Percentiles rank a stretch among this genome's conserved stretches.
Conservation (phyloP, 2,113 vertebrate genomes). For the Merops nubicus region DNA sequence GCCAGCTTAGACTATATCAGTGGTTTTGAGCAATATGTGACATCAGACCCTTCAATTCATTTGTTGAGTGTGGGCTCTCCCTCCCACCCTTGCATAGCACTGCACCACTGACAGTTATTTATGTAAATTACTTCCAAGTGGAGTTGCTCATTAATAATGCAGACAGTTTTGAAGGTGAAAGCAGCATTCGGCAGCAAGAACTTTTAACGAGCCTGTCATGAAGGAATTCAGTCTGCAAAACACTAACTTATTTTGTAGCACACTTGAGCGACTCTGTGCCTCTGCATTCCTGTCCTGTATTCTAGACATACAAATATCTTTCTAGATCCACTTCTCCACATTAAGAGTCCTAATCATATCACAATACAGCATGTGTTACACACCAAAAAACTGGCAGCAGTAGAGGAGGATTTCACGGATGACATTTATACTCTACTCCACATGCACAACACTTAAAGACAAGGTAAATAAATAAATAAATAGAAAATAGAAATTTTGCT, state of each 20-base stretch:
- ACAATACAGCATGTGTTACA: neutral
- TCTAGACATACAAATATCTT: neutral
- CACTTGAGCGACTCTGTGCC: neutral
- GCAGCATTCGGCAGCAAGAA: neutral
- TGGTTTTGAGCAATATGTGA: neutral
- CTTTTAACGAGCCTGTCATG: neutral
- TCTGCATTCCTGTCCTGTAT: neutral
- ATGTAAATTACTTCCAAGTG: neutral
- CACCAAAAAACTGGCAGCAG: neutral
- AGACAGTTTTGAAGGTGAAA: constrained; percentile 6
- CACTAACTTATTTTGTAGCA: neutral
- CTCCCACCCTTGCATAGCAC: neutral
- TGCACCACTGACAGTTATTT: neutral
- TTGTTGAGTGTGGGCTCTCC: neutral
- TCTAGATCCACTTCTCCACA: neutral
- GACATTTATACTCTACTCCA: neutral
- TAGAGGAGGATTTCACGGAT: neutral
- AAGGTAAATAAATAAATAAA: neutral
- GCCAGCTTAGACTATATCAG: neutral
- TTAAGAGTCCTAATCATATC: neutral
- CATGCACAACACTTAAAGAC: neutral
- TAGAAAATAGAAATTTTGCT: neutral
- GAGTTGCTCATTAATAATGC: neutral
- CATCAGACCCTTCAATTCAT: neutral
- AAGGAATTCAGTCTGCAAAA: neutral